A percentile compares a stretch with the other conserved stretches of the same genome.
Conservation (phyloP, 2,797 vertebrate genomes). For the Lacerta viridis region DNA sequence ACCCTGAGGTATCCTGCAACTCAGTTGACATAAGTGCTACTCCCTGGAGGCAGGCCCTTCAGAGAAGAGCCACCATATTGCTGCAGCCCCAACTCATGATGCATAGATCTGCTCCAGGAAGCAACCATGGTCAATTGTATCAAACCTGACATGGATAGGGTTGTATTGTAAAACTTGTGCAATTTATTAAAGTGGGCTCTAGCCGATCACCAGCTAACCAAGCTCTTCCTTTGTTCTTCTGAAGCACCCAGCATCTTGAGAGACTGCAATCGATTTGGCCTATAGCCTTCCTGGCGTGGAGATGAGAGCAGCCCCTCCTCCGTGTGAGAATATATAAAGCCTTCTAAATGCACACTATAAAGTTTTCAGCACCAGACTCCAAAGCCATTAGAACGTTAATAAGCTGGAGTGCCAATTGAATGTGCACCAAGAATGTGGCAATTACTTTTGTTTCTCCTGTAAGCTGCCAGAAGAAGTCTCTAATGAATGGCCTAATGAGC, state of each 20-base stretch:
- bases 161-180: too few relatives aligned
- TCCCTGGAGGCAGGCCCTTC: too few relatives aligned
- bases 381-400: slow-evolving; percentile 19
- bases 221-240: not conserved
- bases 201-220: too few relatives aligned
- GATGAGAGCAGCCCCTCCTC: too few relatives aligned
- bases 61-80: too few relatives aligned
- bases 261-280: not conserved
- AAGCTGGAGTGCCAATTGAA: not conserved
- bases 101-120: too few relatives aligned
- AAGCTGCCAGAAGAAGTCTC: slow-evolving; percentile 53
- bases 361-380: not conserved
- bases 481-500: slow-evolving; percentile 41
- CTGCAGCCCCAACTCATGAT: too few relatives aligned
- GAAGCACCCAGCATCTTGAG: not conserved
- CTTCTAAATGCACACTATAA: not conserved
- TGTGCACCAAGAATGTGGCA: not conserved
- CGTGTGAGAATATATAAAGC: not conserved
- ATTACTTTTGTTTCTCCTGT: slow-evolving; percentile 37
- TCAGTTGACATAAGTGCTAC: too few relatives aligned
- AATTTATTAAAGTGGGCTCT: too few relatives aligned
- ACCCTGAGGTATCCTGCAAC: too few relatives aligned
- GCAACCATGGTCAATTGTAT: too few relatives aligned
- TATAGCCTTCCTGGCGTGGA: not conserved
- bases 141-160: too few relatives aligned